Evolutionary conservation across 2,797 vertebrate genomes (phyloP).

Genomic region (Odontamblyopus rebecca): DNA sequence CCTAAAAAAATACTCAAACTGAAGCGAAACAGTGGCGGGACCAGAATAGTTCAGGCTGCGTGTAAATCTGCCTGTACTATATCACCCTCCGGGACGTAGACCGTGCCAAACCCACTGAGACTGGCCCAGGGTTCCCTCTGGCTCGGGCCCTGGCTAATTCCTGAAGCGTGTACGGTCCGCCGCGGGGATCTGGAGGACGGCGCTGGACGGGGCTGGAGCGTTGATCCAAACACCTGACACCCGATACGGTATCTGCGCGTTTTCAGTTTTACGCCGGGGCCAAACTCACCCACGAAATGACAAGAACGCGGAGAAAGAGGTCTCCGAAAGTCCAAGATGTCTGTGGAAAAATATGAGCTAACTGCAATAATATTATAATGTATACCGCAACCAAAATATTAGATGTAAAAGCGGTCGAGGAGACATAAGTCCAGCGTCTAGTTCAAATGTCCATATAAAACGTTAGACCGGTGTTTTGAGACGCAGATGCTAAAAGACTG

Average conservation of each 20-base stretch:
- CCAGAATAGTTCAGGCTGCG: conserved; percentile 48
- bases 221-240: conserved; percentile 25
- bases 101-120: conserved; percentile 59
- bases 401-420: background rate
- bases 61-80: conserved; percentile 47
- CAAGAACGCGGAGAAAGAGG: conserved; percentile 29
- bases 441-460: background rate
- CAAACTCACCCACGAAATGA: conserved; percentile 42
- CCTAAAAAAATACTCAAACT: conserved; percentile 23
- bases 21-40: conserved; percentile 41
- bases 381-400: conserved; percentile 10
- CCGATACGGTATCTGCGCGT: conserved; percentile 34
- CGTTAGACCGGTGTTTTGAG: background rate
- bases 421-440: background rate
- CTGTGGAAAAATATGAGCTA: conserved; percentile 33
- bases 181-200: conserved; percentile 44
- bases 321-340: conserved; percentile 27
- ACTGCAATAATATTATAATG: conserved; percentile 30
- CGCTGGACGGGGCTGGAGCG: conserved; percentile 38
- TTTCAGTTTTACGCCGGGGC: conserved; percentile 23
- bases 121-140: conserved; percentile 59
- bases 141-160: conserved; percentile 55
- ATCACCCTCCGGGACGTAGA: conserved; percentile 54
- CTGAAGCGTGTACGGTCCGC: conserved; percentile 52
- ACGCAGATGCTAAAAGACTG: background rate